phyloP scores from a whole-genome alignment of 2,888 invertebrate genomes.

The Dasysyrphus tricinctus region DNA sequence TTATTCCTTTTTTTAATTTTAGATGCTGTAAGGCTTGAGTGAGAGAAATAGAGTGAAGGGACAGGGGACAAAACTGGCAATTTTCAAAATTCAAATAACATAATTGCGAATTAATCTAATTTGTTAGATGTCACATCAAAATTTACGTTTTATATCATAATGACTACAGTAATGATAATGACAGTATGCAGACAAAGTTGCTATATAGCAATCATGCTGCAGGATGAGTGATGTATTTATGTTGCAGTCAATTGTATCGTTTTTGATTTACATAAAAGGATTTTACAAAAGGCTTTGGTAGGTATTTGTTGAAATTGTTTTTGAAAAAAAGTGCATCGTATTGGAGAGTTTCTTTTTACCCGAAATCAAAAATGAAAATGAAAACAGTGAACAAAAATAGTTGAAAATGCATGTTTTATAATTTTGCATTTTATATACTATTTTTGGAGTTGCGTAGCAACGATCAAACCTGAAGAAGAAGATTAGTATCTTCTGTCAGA shows the following conservation, averaged over 20 bases:
- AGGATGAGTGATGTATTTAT: background rate
- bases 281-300: background rate
- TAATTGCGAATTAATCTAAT: slow-evolving; percentile 55
- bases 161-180: slow-evolving; percentile 23
- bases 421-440: too few relatives aligned
- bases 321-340: too few relatives aligned
- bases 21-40: background rate
- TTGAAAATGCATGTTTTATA: too few relatives aligned
- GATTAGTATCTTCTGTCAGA: too few relatives aligned
- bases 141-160: slow-evolving; percentile 36
- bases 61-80: background rate
- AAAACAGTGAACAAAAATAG: too few relatives aligned
- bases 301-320: background rate
- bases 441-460: too few relatives aligned
- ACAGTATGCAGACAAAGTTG: slow-evolving; percentile 20
- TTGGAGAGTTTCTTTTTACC: too few relatives aligned
- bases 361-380: too few relatives aligned
- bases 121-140: slow-evolving; percentile 64
- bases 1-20: background rate
- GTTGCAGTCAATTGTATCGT: background rate
- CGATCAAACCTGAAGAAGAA: too few relatives aligned
- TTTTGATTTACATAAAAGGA: background rate
- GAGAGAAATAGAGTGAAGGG: background rate
- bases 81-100: slow-evolving; percentile 38
- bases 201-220: background rate